Base-by-base conservation (phyloP, 2,113 vertebrate species). In the Scartelaos histophorus region DNA sequence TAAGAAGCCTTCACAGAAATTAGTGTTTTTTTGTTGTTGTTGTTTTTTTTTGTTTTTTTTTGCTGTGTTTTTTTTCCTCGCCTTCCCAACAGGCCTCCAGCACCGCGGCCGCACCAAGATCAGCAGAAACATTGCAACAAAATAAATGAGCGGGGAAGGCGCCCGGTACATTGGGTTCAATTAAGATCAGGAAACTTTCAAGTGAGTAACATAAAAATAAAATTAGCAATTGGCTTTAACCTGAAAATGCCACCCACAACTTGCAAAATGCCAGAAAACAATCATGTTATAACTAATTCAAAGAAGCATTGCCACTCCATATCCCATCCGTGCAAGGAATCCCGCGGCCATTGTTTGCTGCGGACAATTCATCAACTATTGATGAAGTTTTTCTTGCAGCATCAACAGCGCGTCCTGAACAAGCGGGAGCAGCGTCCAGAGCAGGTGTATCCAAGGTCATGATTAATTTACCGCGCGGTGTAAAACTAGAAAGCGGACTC, bases 371-470 rank as follows among this genome's bases (percentile, higher is more conserved):
- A 86, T 93, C 60, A 88, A 92, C 91, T 58, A 86, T 91, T 86
- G 58, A 92, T 82, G 89, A 71, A 34, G 15, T 62, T 58, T 84
- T 91, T 85, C 76, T 80, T 78, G 64, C 71, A 69, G 82, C 76
- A 73, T 76, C 87, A 51, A n/a, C 82, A 70, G 38, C 56, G 54
- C 67, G 81, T 73, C 71, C 60, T 56, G 73, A 75, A 75, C 77
- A 82, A 79, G 77, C 35, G 66, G 80, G 73, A 75, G 74, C 77
- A 69, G 67, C 87, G 82, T 87, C 77, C 51, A 54, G 77, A 87
- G 72, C 92, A 91, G 91, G 90, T 92, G 91, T 66, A 89, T 77
- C 76, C 86, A 85, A 54, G 76, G 13, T 82, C 81, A 88, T 93
- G 73, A 88, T 81, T 92, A 74, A 91, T 92, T 90, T 81, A 93